Conservation (phyloP, 2,888 invertebrate species). For the Zygaena filipendulae region DNA sequence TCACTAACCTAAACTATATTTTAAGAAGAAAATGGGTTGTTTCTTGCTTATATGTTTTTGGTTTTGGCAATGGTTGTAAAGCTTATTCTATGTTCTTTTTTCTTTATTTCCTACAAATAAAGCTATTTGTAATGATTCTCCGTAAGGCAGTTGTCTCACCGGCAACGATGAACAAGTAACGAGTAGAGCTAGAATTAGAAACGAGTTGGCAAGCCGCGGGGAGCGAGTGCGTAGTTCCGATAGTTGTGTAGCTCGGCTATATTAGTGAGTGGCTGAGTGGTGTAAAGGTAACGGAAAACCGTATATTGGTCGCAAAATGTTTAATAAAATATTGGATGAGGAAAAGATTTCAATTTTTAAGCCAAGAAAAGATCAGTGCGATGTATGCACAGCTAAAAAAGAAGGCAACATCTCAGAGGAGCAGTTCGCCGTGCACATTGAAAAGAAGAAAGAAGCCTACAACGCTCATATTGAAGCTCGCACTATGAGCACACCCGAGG, state of each 20-base stretch:
- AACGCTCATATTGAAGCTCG: constrained; percentile 6
- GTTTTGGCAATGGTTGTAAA: too few relatives aligned
- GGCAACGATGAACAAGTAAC: too few relatives aligned
- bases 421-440: constrained; percentile 3
- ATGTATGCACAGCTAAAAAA: constrained; percentile 8
- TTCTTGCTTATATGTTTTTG: too few relatives aligned
- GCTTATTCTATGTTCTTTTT: too few relatives aligned
- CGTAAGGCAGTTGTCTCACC: too few relatives aligned
- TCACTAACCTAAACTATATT: too few relatives aligned
- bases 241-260: constrained; percentile 1
- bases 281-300: constrained; percentile 1
- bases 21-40: too few relatives aligned
- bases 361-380: constrained; percentile 10
- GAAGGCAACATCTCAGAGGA: constrained; percentile 7
- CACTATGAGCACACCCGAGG: constrained; percentile 4
- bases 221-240: constrained; percentile 2
- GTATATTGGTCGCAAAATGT: neutral
- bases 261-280: too few relatives aligned
- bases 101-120: too few relatives aligned
- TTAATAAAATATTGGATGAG: constrained; percentile 2
- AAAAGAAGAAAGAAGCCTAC: constrained; percentile 3
- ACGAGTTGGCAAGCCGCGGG: too few relatives aligned
- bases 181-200: too few relatives aligned
- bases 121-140: too few relatives aligned
- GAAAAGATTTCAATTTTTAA: constrained; percentile 6